Conservation (phyloP, 2,113 vertebrate species). For the Urocitellus parryii region DNA sequence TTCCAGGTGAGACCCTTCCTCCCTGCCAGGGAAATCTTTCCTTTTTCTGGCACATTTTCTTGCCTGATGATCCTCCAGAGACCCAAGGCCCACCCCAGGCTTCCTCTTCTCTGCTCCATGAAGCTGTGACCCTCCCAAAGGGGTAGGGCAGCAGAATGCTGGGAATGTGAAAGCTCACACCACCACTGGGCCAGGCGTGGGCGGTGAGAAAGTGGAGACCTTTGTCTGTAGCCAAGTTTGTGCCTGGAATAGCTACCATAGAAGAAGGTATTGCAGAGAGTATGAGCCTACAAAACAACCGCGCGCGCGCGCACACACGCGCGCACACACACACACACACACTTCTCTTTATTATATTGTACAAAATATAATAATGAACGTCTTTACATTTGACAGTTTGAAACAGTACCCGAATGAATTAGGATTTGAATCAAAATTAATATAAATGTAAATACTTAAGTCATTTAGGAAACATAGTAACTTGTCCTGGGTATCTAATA, state of each 20-base stretch:
- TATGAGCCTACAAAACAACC: not conserved
- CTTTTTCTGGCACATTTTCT: not conserved
- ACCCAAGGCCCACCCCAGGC: not conserved
- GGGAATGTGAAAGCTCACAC: not conserved
- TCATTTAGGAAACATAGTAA: not conserved
- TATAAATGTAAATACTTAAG: not conserved
- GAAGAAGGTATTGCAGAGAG: not conserved
- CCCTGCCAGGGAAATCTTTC: not conserved
- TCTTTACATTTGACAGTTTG: not conserved
- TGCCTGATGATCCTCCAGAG: not conserved
- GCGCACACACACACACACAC: too few relatives aligned
- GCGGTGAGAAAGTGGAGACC: not conserved
- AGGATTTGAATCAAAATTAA: not conserved
- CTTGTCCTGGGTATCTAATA: not conserved
- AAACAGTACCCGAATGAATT: not conserved
- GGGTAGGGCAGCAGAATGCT: not conserved
- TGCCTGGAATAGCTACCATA: not conserved
- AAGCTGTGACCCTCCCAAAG: not conserved
- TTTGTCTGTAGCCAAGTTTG: not conserved
- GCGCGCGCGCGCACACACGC: fast-evolving
- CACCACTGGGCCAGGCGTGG: not conserved
- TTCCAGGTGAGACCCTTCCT: not conserved
- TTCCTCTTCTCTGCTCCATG: not conserved
- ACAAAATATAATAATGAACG: not conserved
- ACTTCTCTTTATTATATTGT: not conserved